A percentile compares a stretch with the other conserved stretches of the same genome.
Conservation (phyloP, 2,797 vertebrate species). For the Diceros bicornis region DNA sequence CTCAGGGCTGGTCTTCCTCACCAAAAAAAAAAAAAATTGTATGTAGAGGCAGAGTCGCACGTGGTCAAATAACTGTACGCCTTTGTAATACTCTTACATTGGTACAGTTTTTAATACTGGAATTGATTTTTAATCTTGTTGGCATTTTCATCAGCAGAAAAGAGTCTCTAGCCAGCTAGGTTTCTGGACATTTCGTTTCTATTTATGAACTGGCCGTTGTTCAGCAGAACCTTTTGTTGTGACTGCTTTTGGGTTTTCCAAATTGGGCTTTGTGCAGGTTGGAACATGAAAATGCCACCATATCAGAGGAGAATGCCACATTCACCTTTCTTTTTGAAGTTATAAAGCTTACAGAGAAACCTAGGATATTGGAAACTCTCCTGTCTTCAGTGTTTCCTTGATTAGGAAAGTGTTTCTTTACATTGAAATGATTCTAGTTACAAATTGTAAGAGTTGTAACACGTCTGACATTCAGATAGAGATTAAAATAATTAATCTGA, state of each 20-base stretch:
- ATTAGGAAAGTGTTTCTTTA: slow-evolving; percentile 16
- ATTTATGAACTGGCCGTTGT: slow-evolving; percentile 25
- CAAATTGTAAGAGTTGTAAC: background rate
- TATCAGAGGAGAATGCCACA: background rate
- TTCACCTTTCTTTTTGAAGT: slow-evolving; percentile 32
- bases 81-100: background rate
- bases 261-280: slow-evolving; percentile 26
- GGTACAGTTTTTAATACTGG: background rate
- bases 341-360: background rate
- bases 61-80: background rate
- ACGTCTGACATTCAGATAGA: background rate
- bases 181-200: slow-evolving; percentile 25
- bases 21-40: background rate
- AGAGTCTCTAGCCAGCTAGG: background rate
- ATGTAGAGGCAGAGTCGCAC: background rate
- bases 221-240: slow-evolving; percentile 25
- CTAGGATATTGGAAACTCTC: background rate
- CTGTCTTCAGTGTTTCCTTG: background rate
- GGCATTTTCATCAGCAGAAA: slow-evolving; percentile 50
- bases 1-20: too few relatives aligned
- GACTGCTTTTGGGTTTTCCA: slow-evolving; percentile 48
- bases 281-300: slow-evolving; percentile 35
- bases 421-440: background rate
- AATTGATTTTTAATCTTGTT: slow-evolving; percentile 56
- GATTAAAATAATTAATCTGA: slow-evolving; percentile 48